Evolutionary conservation across 2,888 invertebrate species (phyloP).

Genomic region (Tachina fera): DNA sequence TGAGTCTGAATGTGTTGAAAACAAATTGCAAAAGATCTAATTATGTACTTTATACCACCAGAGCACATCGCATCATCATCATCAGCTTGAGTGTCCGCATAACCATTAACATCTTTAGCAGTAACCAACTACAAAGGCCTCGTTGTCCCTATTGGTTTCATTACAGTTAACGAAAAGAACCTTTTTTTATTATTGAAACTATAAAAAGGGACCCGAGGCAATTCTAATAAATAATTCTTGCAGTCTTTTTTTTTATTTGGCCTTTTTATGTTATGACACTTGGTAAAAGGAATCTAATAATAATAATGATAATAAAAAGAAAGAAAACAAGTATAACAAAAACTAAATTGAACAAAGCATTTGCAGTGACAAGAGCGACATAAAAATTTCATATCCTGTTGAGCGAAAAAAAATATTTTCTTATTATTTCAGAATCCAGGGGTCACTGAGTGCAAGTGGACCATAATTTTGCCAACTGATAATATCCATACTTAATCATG

Average conservation of each 20-base stretch:
- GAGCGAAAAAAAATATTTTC: slow-evolving; percentile 39
- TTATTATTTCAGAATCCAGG: slow-evolving; percentile 23
- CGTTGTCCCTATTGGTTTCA: slow-evolving; percentile 8
- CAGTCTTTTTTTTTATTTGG: slow-evolving; percentile 19
- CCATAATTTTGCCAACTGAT: slow-evolving; percentile 11
- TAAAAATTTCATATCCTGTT: slow-evolving; percentile 54
- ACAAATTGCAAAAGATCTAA: slow-evolving; percentile 49
- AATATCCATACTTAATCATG: slow-evolving; percentile 44
- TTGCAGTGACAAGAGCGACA: slow-evolving; percentile 36
- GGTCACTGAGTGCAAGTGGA: slow-evolving; percentile 17
- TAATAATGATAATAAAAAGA: slow-evolving; percentile 20
- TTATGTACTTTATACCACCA: slow-evolving; percentile 20
- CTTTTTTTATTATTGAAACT: slow-evolving; percentile 27
- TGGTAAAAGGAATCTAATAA: slow-evolving; percentile 13
- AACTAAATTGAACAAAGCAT: slow-evolving; percentile 28
- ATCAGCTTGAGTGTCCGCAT: background rate
- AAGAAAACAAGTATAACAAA: slow-evolving; percentile 22
- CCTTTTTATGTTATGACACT: slow-evolving; percentile 40
- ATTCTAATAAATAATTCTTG: slow-evolving; percentile 42
- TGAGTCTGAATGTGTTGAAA: slow-evolving; percentile 48
- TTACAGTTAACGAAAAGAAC: slow-evolving; percentile 14
- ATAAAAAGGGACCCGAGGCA: slow-evolving; percentile 35
- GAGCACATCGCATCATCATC: slow-evolving; percentile 19
- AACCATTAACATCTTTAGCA: slow-evolving; percentile 9
- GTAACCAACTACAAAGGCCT: background rate